Evolutionary conservation across 2,888 invertebrate genomes (phyloP).

Genomic region (Willowsia nigromaculata): DNA sequence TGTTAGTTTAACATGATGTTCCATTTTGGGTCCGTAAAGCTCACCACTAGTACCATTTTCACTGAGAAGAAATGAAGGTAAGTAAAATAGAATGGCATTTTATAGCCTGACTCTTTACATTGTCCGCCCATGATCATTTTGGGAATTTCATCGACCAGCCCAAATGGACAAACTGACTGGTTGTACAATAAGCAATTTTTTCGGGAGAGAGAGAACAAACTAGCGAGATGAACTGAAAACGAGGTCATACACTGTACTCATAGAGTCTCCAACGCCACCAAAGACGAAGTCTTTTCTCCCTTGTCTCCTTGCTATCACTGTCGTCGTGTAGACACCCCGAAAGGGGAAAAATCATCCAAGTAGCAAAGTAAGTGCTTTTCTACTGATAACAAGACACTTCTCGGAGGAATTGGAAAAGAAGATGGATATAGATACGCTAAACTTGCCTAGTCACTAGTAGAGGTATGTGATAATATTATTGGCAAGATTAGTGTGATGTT

Average conservation of each 20-base stretch:
- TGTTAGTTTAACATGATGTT: neutral
- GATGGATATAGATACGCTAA: slow-evolving; percentile 36
- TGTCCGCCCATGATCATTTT: slow-evolving; percentile 72
- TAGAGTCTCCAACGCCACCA: neutral
- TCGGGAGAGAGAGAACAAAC: neutral
- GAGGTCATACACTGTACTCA: slow-evolving; percentile 45
- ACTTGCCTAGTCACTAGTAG: neutral
- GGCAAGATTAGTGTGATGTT: slow-evolving; percentile 20
- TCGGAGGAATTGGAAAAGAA: slow-evolving; percentile 30
- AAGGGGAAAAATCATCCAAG: neutral
- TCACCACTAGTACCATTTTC: neutral
- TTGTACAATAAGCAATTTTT: slow-evolving; percentile 57
- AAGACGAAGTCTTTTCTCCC: slow-evolving; percentile 13
- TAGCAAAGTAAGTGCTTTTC: neutral
- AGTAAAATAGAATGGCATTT: slow-evolving; percentile 36
- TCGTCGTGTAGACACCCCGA: neutral
- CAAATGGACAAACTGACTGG: slow-evolving; percentile 62
- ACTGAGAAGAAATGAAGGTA: slow-evolving; percentile 24
- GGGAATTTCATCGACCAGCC: slow-evolving; percentile 63
- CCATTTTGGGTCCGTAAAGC: neutral
- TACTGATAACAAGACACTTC: slow-evolving; percentile 44
- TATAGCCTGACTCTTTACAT: slow-evolving; percentile 22
- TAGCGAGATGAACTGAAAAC: slow-evolving; percentile 22
- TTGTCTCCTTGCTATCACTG: neutral
- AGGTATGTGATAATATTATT: neutral